Evolutionary conservation across 2,113 vertebrate species (phyloP), one percentile per base, ranked within the genome.

Genomic region (Peromyscus californicus): DNA sequence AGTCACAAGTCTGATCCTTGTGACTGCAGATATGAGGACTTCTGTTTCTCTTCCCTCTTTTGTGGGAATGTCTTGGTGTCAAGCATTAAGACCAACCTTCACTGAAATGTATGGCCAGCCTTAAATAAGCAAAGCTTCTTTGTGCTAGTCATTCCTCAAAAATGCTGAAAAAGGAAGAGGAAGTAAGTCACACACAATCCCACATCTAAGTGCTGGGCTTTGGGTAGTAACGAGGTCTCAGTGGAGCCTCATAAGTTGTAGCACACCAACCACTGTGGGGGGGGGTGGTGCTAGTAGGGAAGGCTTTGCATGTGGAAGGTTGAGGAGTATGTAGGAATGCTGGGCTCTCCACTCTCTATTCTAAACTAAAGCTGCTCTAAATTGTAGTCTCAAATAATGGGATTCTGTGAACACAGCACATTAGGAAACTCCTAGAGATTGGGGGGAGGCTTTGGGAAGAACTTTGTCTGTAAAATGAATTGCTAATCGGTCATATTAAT

Each of bases 261-360:
- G 79, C 21, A n/a, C 1, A 1, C 0, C 0, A 0, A 7, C 36
- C 3, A 0, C 17, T 5, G 0, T 24, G 10, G 4, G 13, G 2
- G 3, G 0, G 17, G 2, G 42, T n/a, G n/a, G 3, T 22, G 5
- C 5, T 7, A 9, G n/a, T 24, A 16, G 31, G 33, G 10, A 3
- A 54, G 1, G 48, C 9, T 3, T 5, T 19, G 9, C 12, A 13
- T 11, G 6, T 8, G 17, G 6, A 61, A 6, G 21, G 10, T 3
- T 0, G 3, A 63, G 7, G 36, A 22, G 3, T 10, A 0, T 3
- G 1, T 33, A 21, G 45, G n/a, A 84, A 76, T 63, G 45, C 45
- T 0, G 29, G 21, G 15, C 17, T 70, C n/a, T 54, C 9, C 12
- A 10, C 12, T 54, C 61, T 42, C 21, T 36, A 42, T 69, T 33